Evolutionary conservation across 1,140 invertebrate genomes (phyloP), one percentile per base, ranked within the genome.

Genomic region (Saccostrea cuccullata): DNA sequence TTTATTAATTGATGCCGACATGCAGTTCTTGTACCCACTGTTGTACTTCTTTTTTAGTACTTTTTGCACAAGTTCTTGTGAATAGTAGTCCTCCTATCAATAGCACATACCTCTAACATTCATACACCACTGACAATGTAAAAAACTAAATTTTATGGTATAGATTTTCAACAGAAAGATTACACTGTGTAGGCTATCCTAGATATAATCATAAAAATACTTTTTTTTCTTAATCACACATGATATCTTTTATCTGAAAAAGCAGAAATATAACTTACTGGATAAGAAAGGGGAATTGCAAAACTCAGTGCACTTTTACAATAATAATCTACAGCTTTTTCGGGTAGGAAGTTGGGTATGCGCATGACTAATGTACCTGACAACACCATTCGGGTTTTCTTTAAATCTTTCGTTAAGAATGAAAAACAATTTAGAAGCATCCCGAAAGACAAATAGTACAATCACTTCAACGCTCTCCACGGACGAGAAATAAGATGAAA

Each of bases 341-440:
- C 47, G 47, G 47, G 47, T 47, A 58, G 88, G 88, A 89, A 89
- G n/a, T 89, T 40, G 64, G 1, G 2, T 17, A 17, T 56, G 88
- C 88, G 88, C 88, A 86, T 89, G 88, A 84, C 84, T 86, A 67
- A 85, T 73, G 85, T 77, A 84, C 84, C 40, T 89, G 88, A 70
- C 88, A 89, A 89, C 88, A 55, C 55, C 84, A 77, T 77, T 77
- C 70, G 70, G 26, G 23, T 77, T 15, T 20, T 13, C 23, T 58
- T 40, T 84, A 84, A 4, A 47, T n/a, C 85, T 60, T 26, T 20
- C 58, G 2, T 47, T 84, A n/a, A 2, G 40, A 20, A 9, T 36
- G 85, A 36, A 30, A 36, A 77, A 12, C 30, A 77, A 77, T 15
- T 15, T 77, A 15, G 70, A 77, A 15, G 30, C 9, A 26, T 77